Base-by-base conservation (phyloP, 2,797 vertebrate genomes). In the Hypotaenidia philippensis region DNA sequence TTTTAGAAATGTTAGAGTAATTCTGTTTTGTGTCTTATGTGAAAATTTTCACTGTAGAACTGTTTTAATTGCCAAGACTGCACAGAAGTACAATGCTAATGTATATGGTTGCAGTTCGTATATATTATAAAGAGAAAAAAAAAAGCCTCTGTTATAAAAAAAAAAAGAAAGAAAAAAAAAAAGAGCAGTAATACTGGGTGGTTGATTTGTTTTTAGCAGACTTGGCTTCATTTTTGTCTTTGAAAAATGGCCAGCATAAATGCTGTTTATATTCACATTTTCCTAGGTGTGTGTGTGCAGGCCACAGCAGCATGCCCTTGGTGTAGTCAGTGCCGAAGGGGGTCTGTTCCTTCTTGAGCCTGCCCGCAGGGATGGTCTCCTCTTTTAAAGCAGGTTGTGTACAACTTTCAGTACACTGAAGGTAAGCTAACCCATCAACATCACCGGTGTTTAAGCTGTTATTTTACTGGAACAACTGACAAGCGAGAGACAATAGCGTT, bases 381-480 rank as follows among this genome's bases (percentile, higher is more conserved):
- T 98, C 98, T 98, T 98, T 99, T 98, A 98, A 99, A 98, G 98
- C 99, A 99, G 98, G 98, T 98, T 99, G 98, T 98, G 98, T 98
- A 98, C 98, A 98, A 97, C 98, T 98, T 98, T 98, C 98, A 98
- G 99, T 99, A 99, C 98, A 99, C 98, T 99, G 98, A 99, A 99
- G 99, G 99, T 99, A 99, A 99, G 99, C 98, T 98, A 98, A 98
- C 97, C 98, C 98, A 98, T 98, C 98, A 98, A 97, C 98, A 98
- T 98, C 98, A 98, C 97, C 94, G 98, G 97, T 98, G 97, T 98
- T 98, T 98, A 97, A 97, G 97, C 97, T 97, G 97, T 98, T 98
- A 97, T 96, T 98, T 98, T 97, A 97, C 96, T 97, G 98, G 96
- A 98, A 95, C 96, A 96, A 97, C 95, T 97, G 97, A 97, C 98